Base-by-base conservation (phyloP, 2,113 vertebrate genomes). In the Fulmarus glacialis region DNA sequence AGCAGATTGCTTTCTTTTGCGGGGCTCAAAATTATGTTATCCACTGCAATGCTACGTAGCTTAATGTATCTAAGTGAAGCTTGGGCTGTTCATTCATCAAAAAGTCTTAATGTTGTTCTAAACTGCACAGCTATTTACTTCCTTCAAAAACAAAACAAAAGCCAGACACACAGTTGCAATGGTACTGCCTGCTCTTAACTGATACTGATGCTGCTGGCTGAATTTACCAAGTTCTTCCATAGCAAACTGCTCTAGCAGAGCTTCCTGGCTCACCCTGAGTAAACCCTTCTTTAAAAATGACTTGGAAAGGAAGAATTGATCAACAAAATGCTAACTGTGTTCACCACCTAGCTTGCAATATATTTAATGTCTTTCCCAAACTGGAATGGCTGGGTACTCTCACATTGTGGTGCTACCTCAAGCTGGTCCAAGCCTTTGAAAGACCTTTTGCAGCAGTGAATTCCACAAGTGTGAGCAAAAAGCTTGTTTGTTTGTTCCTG, bases 121-220 rank as follows among this genome's bases (percentile, higher is more conserved):
- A 75, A 86, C 26, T 59, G 29, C 18, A 52, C 10, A 90, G 15
- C 13, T 53, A 29, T 16, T 89, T 62, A 67, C 73, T 52, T 87
- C 17, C 36, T 58, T 66, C 20, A 62, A 47, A 89, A 86, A 5
- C 4, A 58, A 75, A 77, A 20, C 17, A 74, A 26, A 83, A 56
- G 2, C 9, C 43, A 85, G 14, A 48, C 7, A 2, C 20, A 15
- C 3, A 59, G n/a, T 6, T 83, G 62, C 24, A 83, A 21, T 17
- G 5, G 58, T 70, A 38, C 78, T 73, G 21, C 38, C 47, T 50
- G 63, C 7, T 45, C 9, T 34, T 2, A 1, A 34, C n/a, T 22
- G 36, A 56, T 19, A 77, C 30, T 3, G 0, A 11, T 0, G 0
- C 15, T 23, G 15, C 14, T 47, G 48, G 34, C 36, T 64, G 48